These are phyloP conservation scores for Lasaia peninsularis DNA, from an alignment of 1,140 invertebrate genomes.

Conservation along the genomic window DNA sequence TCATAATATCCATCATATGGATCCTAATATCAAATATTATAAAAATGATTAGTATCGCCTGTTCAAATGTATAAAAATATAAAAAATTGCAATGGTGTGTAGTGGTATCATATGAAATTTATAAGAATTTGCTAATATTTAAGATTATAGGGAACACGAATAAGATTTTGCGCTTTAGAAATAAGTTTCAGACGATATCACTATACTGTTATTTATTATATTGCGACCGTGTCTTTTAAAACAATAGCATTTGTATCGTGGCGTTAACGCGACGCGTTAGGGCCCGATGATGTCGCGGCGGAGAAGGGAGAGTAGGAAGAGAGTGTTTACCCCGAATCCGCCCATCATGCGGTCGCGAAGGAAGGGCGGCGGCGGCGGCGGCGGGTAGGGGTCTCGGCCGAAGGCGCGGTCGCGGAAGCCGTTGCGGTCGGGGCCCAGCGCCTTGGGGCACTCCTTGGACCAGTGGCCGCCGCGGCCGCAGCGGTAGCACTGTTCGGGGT, in stretches of 20 bases:
- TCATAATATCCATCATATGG: constrained; percentile 89
- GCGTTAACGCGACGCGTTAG: constrained; percentile 13
- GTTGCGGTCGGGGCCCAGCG: constrained; percentile 85
- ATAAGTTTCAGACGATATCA: constrained; percentile 1
- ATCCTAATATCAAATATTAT: constrained; percentile 77
- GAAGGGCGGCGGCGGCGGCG: constrained; percentile 90
- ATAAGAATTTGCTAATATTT: neutral
- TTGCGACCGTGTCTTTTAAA: neutral
- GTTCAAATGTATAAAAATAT: neutral
- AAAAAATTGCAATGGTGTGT: neutral
- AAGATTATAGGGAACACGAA: neutral
- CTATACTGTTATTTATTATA: neutral
- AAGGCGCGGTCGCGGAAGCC: constrained; percentile 90
- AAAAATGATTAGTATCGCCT: neutral
- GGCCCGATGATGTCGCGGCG: constrained; percentile 4
- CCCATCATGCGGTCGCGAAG: constrained; percentile 91
- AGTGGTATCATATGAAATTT: constrained; percentile 5
- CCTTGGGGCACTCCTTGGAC: constrained; percentile 94
- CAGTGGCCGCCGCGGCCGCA: constrained; percentile 96
- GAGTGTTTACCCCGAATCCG: constrained; percentile 86
- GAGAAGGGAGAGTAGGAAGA: constrained; percentile 31
- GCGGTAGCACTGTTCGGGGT: constrained; percentile 95
- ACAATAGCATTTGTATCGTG: neutral
- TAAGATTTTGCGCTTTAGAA: neutral
- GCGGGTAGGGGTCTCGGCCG: constrained; percentile 89